Conservation (phyloP, 2,113 vertebrate genomes). For the Morone saxatilis region DNA sequence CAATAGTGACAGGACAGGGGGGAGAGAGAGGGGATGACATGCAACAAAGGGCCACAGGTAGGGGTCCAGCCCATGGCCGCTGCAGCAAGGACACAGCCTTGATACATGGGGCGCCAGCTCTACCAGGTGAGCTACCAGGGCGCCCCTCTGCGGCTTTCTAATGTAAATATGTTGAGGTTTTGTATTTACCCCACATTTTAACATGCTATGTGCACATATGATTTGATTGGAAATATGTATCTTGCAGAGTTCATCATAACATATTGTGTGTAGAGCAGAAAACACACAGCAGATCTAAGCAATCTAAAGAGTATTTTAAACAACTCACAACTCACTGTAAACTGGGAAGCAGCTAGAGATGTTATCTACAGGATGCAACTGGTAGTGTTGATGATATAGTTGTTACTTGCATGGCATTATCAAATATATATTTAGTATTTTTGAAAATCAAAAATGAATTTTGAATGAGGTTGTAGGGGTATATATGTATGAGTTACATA, state of each 20-base stretch:
- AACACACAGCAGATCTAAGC: background rate
- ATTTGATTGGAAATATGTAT: background rate
- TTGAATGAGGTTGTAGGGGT: background rate
- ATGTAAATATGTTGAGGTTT: background rate
- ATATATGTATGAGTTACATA: background rate
- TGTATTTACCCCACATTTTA: background rate
- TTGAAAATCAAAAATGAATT: background rate
- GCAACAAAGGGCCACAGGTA: too few relatives aligned
- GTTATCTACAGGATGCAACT: conserved; percentile 28
- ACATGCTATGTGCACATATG: background rate
- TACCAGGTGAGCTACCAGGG: too few relatives aligned
- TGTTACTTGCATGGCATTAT: background rate
- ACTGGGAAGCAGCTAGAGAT: conserved; percentile 15
- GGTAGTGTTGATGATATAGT: background rate
- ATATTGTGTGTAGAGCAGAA: background rate
- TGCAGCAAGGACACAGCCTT: too few relatives aligned
- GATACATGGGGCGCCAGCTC: too few relatives aligned
- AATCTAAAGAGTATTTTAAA: background rate
- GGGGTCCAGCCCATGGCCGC: too few relatives aligned
- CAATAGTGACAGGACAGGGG: too few relatives aligned
- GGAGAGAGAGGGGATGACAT: too few relatives aligned
- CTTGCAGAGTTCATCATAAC: background rate
- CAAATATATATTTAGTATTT: background rate
- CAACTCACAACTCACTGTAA: background rate
- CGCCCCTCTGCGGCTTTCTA: background rate